These are phyloP conservation scores for Sclerodermus sp. DNA, from an alignment of 2,888 invertebrate species.

Conservation along the genomic window DNA sequence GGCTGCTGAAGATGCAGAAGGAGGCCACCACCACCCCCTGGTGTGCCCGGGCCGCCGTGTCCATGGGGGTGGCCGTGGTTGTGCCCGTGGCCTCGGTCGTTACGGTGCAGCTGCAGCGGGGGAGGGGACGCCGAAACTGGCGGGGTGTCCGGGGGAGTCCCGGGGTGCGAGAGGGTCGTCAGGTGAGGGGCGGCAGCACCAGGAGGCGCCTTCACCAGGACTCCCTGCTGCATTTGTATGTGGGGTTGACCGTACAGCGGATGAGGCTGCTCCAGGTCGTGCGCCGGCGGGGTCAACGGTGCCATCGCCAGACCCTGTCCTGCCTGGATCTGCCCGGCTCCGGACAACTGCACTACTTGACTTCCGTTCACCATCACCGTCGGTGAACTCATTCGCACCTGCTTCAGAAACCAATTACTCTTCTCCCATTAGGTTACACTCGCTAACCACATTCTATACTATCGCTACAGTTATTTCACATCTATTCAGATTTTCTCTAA, in stretches of 20 bases:
- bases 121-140: slow-evolving; percentile 68
- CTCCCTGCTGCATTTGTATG: slow-evolving; percentile 52
- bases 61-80: too few species aligned
- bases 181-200: slow-evolving; percentile 46
- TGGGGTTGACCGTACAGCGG: slow-evolving; percentile 52
- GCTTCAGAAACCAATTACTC: not conserved
- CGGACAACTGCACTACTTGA: slow-evolving; percentile 40
- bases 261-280: slow-evolving; percentile 59
- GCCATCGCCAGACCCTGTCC: slow-evolving; percentile 43
- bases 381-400: slow-evolving; percentile 50
- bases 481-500: too few species aligned
- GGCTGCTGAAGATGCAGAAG: slow-evolving; percentile 51
- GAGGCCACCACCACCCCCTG: slow-evolving; percentile 40
- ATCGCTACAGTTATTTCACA: too few species aligned
- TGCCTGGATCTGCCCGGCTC: slow-evolving; percentile 27
- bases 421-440: too few species aligned
- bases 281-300: slow-evolving; percentile 67
- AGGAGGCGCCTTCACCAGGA: slow-evolving; percentile 53
- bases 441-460: too few species aligned
- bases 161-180: slow-evolving; percentile 63
- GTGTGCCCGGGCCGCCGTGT: not conserved
- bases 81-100: slow-evolving; percentile 44
- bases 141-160: slow-evolving; percentile 86
- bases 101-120: slow-evolving; percentile 52
- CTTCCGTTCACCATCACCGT: slow-evolving; percentile 48